A percentile compares a stretch with the other conserved stretches of the same genome.
phyloP scores from a whole-genome alignment of 2,797 vertebrate genomes.

The Ptychobarbus kaznakovi region DNA sequence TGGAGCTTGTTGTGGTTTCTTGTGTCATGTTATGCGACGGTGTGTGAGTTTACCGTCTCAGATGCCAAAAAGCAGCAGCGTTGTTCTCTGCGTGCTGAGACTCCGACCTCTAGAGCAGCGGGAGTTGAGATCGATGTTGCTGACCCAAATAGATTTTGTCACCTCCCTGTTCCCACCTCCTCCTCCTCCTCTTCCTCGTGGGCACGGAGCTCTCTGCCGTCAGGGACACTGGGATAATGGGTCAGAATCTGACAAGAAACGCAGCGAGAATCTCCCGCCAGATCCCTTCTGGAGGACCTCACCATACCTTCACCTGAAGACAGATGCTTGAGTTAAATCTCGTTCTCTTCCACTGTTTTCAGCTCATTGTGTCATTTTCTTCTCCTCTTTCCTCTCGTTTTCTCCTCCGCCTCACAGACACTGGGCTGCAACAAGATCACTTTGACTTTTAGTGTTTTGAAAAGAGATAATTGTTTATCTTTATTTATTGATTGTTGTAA shows the following conservation, averaged over 20 bases:
- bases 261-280: constrained; percentile 23
- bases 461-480: no score
- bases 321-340: not conserved
- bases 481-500: no score
- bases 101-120: constrained; percentile 66
- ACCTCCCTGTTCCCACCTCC: constrained; percentile 39
- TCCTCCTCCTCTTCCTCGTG: constrained; percentile 18
- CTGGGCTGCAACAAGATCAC: constrained; percentile 71
- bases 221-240: constrained; percentile 66
- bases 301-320: not conserved
- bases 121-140: constrained; percentile 69
- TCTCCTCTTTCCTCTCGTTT: constrained; percentile 68
- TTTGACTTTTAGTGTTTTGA: not conserved
- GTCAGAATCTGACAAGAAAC: constrained; percentile 58
- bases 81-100: constrained; percentile 25
- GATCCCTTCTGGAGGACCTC: not conserved
- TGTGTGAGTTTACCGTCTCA: constrained; percentile 1
- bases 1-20: not conserved
- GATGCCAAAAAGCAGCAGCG: not conserved
- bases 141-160: constrained; percentile 70
- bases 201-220: constrained; percentile 56
- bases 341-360: not conserved
- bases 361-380: not conserved
- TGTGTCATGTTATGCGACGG: not conserved
- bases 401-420: constrained; percentile 76